Evolutionary conservation across 2,888 invertebrate species (phyloP).

Genomic region (Tachina grossa): DNA sequence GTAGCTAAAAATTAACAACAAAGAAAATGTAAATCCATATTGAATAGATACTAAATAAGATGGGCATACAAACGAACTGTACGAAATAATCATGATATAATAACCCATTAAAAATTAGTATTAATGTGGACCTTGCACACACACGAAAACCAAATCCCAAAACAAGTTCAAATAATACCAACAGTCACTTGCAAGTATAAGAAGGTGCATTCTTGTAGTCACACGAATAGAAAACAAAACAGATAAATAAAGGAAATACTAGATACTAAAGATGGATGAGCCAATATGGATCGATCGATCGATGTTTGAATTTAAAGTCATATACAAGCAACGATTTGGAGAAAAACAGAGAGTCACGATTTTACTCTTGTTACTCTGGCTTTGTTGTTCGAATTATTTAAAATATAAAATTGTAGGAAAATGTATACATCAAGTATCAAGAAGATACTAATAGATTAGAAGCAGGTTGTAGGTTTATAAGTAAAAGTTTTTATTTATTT

Average conservation of each 20-base stretch:
- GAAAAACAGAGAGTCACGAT: constrained; percentile 68
- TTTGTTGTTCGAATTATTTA: constrained; percentile 46
- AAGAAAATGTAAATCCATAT: constrained; percentile 45
- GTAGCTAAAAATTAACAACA: background rate
- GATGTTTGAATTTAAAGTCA: constrained; percentile 44
- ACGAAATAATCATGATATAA: constrained; percentile 73
- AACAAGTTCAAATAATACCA: constrained; percentile 46
- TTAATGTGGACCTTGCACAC: constrained; percentile 81
- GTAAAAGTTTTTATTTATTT: constrained; percentile 9
- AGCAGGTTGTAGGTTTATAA: constrained; percentile 48
- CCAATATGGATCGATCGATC: constrained; percentile 35
- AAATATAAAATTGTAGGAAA: constrained; percentile 7
- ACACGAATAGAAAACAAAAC: background rate
- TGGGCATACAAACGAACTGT: constrained; percentile 35
- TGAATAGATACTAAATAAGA: constrained; percentile 36
- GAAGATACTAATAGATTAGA: constrained; percentile 66
- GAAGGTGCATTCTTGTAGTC: constrained; percentile 37
- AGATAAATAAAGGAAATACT: background rate
- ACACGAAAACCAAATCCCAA: constrained; percentile 59
- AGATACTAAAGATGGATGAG: constrained; percentile 40
- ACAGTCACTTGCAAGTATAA: constrained; percentile 2
- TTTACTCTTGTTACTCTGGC: constrained; percentile 36
- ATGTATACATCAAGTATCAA: background rate
- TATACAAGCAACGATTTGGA: constrained; percentile 46
- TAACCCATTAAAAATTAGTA: constrained; percentile 81